These are phyloP conservation scores for Malurus alboscapulatus DNA, from an alignment of 2,113 vertebrate genomes.

Conservation along the genomic window DNA sequence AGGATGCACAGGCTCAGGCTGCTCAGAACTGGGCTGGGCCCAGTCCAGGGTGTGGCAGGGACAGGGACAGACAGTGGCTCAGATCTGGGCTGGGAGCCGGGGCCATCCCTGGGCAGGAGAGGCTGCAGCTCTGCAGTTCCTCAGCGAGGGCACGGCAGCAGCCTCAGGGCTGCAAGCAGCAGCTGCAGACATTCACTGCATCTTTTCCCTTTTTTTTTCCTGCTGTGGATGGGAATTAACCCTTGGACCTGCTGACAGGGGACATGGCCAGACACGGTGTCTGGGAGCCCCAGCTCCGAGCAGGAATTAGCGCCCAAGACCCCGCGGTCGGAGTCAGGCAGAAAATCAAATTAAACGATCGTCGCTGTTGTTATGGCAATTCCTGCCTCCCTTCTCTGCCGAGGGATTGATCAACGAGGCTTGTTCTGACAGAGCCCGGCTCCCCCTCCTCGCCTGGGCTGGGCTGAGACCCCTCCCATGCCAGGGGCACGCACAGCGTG, in stretches of 20 bases:
- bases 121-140: background rate
- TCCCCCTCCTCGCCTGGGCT: background rate
- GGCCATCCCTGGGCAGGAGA: background rate
- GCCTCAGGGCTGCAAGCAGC: background rate
- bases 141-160: background rate
- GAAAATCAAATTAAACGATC: constrained; percentile 55
- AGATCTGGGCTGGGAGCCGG: background rate
- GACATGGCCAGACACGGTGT: fast-evolving
- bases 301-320: background rate
- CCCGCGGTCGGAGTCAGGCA: constrained; percentile 18
- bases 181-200: background rate
- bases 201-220: background rate
- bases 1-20: background rate
- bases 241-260: background rate
- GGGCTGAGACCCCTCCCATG: background rate
- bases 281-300: background rate
- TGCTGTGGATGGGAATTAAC: background rate
- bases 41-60: background rate
- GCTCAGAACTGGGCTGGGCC: no score
- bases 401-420: constrained; percentile 10
- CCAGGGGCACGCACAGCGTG: background rate
- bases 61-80: background rate
- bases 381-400: constrained; percentile 17
- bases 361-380: constrained; percentile 56
- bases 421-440: background rate